Base-by-base conservation (phyloP, 2,888 invertebrate species). In the Sarcophaga variegata region DNA sequence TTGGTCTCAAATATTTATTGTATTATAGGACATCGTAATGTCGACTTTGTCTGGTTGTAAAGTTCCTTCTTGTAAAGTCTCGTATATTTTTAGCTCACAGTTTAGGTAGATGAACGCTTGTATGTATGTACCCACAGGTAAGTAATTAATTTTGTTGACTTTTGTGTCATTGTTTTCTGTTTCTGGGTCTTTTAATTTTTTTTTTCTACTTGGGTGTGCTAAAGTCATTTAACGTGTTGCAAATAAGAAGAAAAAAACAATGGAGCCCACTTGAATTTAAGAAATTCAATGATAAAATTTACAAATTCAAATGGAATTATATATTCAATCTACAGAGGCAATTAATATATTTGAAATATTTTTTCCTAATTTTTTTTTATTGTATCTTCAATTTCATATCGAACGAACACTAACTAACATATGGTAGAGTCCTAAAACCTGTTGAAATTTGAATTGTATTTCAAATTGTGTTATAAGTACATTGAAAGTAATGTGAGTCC, bases 141-240 rank as follows among this genome's bases (percentile, higher is more conserved):
- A 62, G 87, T 82, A 85, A 87, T 87, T 87, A 83, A 88, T 87
- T 86, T 87, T 81, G 81, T 84, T 84, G 81, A 75, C 81, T 81
- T 78, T 54, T 87, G 45, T 81, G 66, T 84, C 77, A 81, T 78
- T 81, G 72, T 70, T 12, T 59, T 64, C 14, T 54, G 60, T 54
- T 60, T 67, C n/a, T 72, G 12, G 37, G 45, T 20, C 49, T 70
- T 76, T 54, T 75, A 22, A 12, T 17, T 76, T 49, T 25, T 49
- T 60, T 70, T 37, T 59, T 76, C 81, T 77, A 74, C 83, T 81
- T 86, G 83, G 86, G 86, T 81, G 86, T 83, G 86, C 83, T 81
- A 77, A 86, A 81, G 63, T 69, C 72, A 69, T 64, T 81, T 67
- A 69, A 69, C 25, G 64, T 83, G 80, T 80, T 62, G 37, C 11